Conservation (phyloP, 2,113 vertebrate species). For the Rhinopomastus cyanomelas region DNA sequence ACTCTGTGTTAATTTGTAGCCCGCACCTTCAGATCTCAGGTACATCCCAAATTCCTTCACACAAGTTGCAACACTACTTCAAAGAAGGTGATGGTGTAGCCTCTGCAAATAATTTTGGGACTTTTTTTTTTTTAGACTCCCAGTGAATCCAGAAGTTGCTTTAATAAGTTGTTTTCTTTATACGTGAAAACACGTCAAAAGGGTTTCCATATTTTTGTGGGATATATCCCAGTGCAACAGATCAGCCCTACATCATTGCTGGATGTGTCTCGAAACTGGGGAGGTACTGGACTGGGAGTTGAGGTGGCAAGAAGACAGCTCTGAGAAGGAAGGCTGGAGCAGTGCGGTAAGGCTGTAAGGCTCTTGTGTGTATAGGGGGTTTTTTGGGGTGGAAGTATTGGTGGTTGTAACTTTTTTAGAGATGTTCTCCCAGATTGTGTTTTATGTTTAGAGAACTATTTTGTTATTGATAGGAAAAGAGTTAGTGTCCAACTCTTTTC, state of each 20-base stretch:
- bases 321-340: conserved; percentile 4
- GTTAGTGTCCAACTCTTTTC: background rate
- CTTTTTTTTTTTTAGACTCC: conserved; percentile 48
- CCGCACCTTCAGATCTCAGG: conserved; percentile 50
- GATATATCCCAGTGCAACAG: background rate
- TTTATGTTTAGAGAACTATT: too few relatives aligned
- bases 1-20: conserved; percentile 60
- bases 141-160: conserved; percentile 28
- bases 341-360: conserved; percentile 41
- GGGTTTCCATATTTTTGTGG: conserved; percentile 4
- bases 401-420: background rate
- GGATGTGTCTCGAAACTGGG: conserved; percentile 19
- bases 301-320: conserved; percentile 13
- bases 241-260: background rate
- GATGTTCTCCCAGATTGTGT: background rate
- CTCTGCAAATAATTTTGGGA: conserved; percentile 45
- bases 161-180: conserved; percentile 33
- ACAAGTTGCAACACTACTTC: conserved; percentile 67
- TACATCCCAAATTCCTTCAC: conserved; percentile 58
- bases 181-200: background rate
- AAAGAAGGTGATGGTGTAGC: conserved; percentile 57
- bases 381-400: background rate
- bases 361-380: background rate
- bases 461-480: background rate
- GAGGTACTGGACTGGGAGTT: background rate